phyloP scores from a whole-genome alignment of 2,113 vertebrate species.

The Nesogale talazaci region DNA sequence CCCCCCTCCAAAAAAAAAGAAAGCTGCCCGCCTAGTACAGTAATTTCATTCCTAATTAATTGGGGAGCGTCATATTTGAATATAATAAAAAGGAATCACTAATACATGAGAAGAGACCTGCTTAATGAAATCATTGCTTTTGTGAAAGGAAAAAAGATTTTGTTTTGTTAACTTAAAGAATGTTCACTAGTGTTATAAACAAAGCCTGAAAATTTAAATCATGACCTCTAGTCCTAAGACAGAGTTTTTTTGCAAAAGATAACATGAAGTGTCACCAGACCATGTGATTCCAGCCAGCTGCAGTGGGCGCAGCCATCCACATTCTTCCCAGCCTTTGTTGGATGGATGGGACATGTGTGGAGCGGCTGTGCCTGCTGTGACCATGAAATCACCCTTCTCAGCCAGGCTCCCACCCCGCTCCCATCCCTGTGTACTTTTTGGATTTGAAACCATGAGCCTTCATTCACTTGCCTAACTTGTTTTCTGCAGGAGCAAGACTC shows the following conservation, averaged over 20 bases:
- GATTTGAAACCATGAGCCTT: neutral
- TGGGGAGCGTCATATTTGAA: slow-evolving; percentile 14
- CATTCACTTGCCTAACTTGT: slow-evolving; percentile 18
- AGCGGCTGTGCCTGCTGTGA: neutral
- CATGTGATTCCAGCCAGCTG: slow-evolving; percentile 48
- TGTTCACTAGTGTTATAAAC: neutral
- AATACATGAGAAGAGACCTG: neutral
- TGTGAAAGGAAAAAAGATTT: neutral
- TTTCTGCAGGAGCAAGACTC: slow-evolving; percentile 32
- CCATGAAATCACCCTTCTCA: neutral
- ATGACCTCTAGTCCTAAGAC: slow-evolving; percentile 19
- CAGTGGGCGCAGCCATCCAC: neutral
- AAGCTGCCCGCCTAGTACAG: neutral
- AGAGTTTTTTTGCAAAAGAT: slow-evolving; percentile 48
- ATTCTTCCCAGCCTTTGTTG: neutral
- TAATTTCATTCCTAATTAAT: slow-evolving; percentile 13
- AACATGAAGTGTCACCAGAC: slow-evolving; percentile 28
- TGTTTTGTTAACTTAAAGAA: slow-evolving; percentile 25
- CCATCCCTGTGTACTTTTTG: slow-evolving; percentile 18
- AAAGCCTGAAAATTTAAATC: slow-evolving; percentile 45
- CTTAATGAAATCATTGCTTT: slow-evolving; percentile 46
- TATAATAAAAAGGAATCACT: neutral
- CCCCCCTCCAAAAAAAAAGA: too few relatives aligned
- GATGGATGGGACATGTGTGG: neutral
- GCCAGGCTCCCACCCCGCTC: neutral